phyloP scores from a whole-genome alignment of 1,140 invertebrate genomes.

The Caenorhabditis briggsae region DNA sequence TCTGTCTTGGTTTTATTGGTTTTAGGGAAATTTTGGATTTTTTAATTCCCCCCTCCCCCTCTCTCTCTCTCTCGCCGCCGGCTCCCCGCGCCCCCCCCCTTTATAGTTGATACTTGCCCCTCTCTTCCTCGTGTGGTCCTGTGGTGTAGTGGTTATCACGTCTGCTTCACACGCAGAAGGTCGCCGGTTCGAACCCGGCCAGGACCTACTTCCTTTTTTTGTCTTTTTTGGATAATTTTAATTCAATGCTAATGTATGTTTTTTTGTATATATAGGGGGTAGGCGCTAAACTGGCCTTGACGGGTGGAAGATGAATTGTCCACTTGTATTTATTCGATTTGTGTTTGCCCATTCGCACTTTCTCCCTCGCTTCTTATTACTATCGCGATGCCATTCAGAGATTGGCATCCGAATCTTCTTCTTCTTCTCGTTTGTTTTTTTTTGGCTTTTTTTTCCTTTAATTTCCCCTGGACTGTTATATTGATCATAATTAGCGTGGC shows the following conservation, averaged over 20 bases:
- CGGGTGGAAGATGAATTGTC: slow-evolving; percentile 12
- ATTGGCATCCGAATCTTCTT: not conserved
- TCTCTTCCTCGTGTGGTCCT: slow-evolving; percentile 19
- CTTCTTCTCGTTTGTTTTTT: not conserved
- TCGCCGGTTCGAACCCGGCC: slow-evolving; percentile 70
- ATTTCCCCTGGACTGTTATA: too few species aligned
- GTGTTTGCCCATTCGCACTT: slow-evolving; percentile 21
- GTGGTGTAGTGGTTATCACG: slow-evolving; percentile 71
- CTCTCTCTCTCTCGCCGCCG: not conserved
- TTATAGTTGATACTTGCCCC: too few species aligned
- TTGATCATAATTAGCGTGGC: too few species aligned
- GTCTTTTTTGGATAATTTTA: not conserved
- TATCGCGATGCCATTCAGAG: not conserved
- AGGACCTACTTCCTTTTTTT: slow-evolving; percentile 50
- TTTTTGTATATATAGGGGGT: not conserved
- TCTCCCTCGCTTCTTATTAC: slow-evolving; percentile 8
- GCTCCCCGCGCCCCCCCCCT: not conserved
- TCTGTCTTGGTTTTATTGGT: slow-evolving; percentile 72
- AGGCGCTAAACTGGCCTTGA: slow-evolving; percentile 16
- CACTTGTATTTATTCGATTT: not conserved
- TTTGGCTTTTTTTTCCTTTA: not conserved
- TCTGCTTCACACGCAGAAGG: slow-evolving; percentile 71
- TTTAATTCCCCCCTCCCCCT: not conserved
- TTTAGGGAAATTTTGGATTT: not conserved
- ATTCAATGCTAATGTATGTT: too few species aligned